Evolutionary conservation across 2,113 vertebrate species (phyloP).

Genomic region (Hydrolagus affinis): DNA sequence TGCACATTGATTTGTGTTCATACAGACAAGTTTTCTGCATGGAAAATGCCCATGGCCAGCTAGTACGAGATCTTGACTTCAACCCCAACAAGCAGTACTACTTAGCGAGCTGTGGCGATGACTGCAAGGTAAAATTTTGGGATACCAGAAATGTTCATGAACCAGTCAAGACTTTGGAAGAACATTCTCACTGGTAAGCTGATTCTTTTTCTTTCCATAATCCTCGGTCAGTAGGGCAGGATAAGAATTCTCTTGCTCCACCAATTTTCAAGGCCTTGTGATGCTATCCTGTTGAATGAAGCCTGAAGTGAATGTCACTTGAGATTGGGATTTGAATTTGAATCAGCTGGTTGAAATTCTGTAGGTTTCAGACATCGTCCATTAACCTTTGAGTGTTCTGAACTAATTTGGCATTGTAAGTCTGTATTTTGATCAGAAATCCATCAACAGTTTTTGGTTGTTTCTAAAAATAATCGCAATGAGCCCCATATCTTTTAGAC

Average conservation of each 20-base stretch:
- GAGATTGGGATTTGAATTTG: background rate
- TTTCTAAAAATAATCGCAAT: background rate
- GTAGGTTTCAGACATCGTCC: background rate
- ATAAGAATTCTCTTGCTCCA: background rate
- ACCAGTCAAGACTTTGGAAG: slow-evolving; percentile 85
- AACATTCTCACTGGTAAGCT: slow-evolving; percentile 92
- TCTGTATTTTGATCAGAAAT: background rate
- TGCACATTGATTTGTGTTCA: slow-evolving; percentile 22
- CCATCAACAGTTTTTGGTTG: background rate
- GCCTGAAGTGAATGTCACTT: background rate
- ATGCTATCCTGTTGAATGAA: background rate
- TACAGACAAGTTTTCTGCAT: slow-evolving; percentile 93
- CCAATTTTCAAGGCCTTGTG: background rate
- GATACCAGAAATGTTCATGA: slow-evolving; percentile 80
- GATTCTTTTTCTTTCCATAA: slow-evolving; percentile 33
- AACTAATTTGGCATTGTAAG: background rate
- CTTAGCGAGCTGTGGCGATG: slow-evolving; percentile 91
- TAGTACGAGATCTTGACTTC: slow-evolving; percentile 95
- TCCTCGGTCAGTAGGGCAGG: background rate
- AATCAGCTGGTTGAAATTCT: background rate
- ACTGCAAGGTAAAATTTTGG: slow-evolving; percentile 99
- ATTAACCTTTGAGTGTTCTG: background rate
- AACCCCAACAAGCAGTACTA: slow-evolving; percentile 98
- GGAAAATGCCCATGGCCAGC: slow-evolving; percentile 93
- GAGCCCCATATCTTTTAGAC: background rate